Evolutionary conservation across 1,140 invertebrate species (phyloP), one percentile per base, ranked within the genome.

Genomic region (Drosophila murphyi): DNA sequence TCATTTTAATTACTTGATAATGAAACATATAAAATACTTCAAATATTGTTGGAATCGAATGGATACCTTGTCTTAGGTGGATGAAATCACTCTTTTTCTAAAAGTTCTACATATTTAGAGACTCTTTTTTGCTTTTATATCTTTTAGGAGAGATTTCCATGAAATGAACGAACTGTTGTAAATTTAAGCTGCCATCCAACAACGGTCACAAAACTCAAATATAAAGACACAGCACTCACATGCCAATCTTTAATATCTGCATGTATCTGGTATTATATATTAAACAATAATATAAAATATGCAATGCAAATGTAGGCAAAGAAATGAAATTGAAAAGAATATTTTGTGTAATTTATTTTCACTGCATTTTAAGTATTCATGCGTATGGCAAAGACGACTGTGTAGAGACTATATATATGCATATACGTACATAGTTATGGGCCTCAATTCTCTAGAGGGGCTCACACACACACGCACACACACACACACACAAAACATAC

Each of bases 321-420:
- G 60, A 83, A 87, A 78, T 78, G 80, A 83, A 88, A 88, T 82
- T 88, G 83, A 80, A 88, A 88, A 88, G 71, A 88, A 82, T 88
- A 88, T 88, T 88, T 82, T 80, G 73, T 83, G 70, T 67, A 83
- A 80, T 87, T 87, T 77, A 62, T 72, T 76, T 75, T 32, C 34
- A 60, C 12, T 72, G 73, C 68, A 76, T 62, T 82, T 83, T 80
- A 86, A 83, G 86, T 83, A 83, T 83, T 83, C 78, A 83, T 83
- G 80, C 57, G 12, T 76, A 65, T 39, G 52, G 47, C 61, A 68
- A 57, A 52, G 70, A 72, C 57, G 60, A 63, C 52, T 59, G 64
- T 63, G 68, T 48, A 69, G 31, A 41, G 4, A 43, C 20, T 41
- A 61, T 37, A 34, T 63, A 5, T 29, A 45, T 10, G n/a, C 34